Conservation (phyloP, 2,113 vertebrate genomes). For the Poeciliopsis occidentalis region DNA sequence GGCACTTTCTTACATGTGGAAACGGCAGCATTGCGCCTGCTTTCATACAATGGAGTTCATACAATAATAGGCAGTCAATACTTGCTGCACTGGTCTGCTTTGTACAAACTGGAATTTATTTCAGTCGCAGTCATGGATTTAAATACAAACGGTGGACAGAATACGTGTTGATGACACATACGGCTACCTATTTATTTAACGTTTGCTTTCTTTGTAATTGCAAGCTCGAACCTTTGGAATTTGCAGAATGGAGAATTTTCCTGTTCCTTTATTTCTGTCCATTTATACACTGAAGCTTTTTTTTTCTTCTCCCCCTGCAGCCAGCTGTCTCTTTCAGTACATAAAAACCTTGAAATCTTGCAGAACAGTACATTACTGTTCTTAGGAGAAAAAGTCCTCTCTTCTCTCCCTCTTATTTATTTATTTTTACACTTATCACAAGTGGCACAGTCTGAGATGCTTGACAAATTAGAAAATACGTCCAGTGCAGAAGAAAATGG, state of each 20-base stretch:
- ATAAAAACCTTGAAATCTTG: background rate
- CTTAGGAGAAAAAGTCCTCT: background rate
- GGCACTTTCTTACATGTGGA: slow-evolving; percentile 2
- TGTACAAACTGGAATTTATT: background rate
- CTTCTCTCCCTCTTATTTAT: slow-evolving; percentile 4
- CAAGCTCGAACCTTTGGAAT: background rate
- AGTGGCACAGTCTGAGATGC: slow-evolving; percentile 15
- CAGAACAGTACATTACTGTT: slow-evolving; percentile 2
- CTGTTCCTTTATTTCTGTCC: background rate
- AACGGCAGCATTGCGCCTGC: background rate
- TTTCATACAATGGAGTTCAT: background rate
- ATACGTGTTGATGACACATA: background rate
- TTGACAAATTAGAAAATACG: slow-evolving; percentile 33
- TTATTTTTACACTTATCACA: slow-evolving; percentile 3
- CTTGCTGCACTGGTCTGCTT: background rate
- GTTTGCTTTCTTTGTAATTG: background rate
- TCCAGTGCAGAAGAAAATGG: slow-evolving; percentile 8
- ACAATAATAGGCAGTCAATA: slow-evolving; percentile 6
- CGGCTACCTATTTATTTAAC: background rate
- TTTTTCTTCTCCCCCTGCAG: background rate
- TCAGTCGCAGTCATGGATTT: background rate
- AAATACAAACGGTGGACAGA: background rate
- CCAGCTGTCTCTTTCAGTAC: background rate
- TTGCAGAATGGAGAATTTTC: background rate
- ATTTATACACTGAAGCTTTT: background rate